A percentile compares a stretch with the other conserved stretches of the same genome.
Conservation (phyloP, 2,888 invertebrate genomes). For the Sipha maydis region DNA sequence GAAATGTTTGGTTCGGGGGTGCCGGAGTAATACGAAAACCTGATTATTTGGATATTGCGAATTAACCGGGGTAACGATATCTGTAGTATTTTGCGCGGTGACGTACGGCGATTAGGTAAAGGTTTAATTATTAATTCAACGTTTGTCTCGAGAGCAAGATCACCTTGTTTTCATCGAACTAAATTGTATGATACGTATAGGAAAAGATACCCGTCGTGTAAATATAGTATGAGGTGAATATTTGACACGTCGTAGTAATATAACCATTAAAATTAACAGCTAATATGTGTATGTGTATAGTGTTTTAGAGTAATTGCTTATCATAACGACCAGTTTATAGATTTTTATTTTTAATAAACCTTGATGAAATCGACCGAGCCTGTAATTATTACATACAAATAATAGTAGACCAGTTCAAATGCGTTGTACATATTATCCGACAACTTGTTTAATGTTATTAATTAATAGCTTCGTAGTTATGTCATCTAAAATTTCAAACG, state of each 20-base stretch:
- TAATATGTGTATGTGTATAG: background rate
- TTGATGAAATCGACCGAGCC: background rate
- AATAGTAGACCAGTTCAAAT: constrained; percentile 20
- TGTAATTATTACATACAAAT: constrained; percentile 17
- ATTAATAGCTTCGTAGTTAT: background rate
- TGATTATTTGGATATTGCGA: no score
- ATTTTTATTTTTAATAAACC: background rate
- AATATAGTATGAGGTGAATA: background rate
- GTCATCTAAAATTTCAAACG: background rate
- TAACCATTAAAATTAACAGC: background rate
- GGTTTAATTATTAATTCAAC: background rate
- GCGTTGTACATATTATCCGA: background rate
- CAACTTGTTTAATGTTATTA: background rate
- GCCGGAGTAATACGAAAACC: no score
- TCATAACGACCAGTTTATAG: background rate
- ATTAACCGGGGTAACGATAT: no score
- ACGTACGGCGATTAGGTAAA: background rate
- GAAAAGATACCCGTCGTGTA: background rate
- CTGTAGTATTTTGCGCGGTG: no score
- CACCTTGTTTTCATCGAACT: constrained; percentile 3
- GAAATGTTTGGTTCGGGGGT: no score
- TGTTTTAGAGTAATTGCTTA: background rate
- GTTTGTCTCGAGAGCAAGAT: background rate
- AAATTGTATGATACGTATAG: background rate
- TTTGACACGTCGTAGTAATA: background rate